Evolutionary conservation across 2,797 vertebrate species (phyloP).

Genomic region (Chloroceryle amazona): DNA sequence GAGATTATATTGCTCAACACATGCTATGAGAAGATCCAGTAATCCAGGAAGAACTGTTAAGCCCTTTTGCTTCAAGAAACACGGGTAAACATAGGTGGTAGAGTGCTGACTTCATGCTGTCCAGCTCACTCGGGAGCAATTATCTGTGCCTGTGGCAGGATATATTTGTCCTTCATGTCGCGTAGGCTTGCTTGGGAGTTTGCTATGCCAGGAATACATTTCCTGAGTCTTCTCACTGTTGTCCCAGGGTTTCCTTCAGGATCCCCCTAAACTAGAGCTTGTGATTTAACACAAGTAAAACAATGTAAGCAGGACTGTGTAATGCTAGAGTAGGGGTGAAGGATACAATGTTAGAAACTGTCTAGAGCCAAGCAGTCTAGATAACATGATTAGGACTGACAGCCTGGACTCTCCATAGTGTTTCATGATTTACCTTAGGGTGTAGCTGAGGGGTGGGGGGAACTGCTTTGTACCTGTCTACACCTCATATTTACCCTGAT

Average conservation of each 20-base stretch:
- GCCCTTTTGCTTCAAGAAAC: background rate
- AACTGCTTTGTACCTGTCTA: background rate
- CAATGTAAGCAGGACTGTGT: background rate
- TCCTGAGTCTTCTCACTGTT: background rate
- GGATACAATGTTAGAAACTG: background rate
- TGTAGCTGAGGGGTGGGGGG: background rate
- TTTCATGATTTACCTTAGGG: background rate
- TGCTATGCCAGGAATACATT: background rate
- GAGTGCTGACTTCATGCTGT: background rate
- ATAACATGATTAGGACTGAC: background rate
- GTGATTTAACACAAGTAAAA: background rate
- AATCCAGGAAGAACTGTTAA: background rate
- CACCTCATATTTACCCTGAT: background rate
- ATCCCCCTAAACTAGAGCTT: background rate
- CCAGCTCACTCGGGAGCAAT: accelerated
- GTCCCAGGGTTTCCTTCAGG: background rate
- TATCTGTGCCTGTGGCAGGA: background rate
- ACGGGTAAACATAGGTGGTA: background rate
- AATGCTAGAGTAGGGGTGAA: background rate
- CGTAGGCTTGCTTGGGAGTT: background rate
- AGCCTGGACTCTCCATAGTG: background rate
- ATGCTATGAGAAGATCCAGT: accelerated
- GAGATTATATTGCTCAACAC: background rate
- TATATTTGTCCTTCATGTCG: background rate
- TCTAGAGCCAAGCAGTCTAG: background rate